Conservation (phyloP, 1,140 invertebrate genomes). For the Rhyacophila brunnea region DNA sequence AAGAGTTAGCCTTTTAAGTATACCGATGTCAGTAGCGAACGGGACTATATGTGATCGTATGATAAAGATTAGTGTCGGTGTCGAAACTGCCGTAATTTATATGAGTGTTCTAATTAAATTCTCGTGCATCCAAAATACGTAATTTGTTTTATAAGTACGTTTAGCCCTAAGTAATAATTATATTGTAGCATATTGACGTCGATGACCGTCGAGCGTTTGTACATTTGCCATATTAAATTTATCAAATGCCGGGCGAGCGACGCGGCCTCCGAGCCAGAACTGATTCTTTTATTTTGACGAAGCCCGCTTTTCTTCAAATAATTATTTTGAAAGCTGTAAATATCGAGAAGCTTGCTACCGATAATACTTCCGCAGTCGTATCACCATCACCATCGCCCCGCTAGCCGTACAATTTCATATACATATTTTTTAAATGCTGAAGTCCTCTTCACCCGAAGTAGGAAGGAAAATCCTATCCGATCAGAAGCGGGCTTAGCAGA, state of each 20-base stretch:
- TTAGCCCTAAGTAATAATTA: slow-evolving; percentile 23
- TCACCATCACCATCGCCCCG: no score
- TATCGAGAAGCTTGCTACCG: no score
- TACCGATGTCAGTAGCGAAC: slow-evolving; percentile 26
- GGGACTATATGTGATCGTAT: slow-evolving; percentile 28
- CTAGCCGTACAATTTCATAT: no score
- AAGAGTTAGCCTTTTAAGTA: slow-evolving; percentile 30
- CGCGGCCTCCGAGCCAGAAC: background rate
- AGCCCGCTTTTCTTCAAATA: no score
- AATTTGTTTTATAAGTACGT: slow-evolving; percentile 33
- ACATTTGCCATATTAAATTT: slow-evolving; percentile 33
- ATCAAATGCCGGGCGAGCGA: slow-evolving; percentile 30
- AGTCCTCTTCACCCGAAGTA: no score
- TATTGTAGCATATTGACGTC: slow-evolving; percentile 32
- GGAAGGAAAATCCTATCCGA: no score
- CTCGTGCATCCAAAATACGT: slow-evolving; percentile 33
- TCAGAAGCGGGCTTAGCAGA: no score
- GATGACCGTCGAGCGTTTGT: slow-evolving; percentile 31
- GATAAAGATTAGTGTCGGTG: slow-evolving; percentile 22
- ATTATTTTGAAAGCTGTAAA: no score
- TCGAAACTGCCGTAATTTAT: slow-evolving; percentile 28
- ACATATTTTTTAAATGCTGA: no score
- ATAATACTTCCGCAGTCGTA: no score
- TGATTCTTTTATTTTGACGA: slow-evolving; percentile 5
- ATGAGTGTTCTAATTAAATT: slow-evolving; percentile 31